These are phyloP conservation scores for Kryptopterus vitreolus DNA, from an alignment of 2,797 vertebrate genomes.

Conservation along the genomic window DNA sequence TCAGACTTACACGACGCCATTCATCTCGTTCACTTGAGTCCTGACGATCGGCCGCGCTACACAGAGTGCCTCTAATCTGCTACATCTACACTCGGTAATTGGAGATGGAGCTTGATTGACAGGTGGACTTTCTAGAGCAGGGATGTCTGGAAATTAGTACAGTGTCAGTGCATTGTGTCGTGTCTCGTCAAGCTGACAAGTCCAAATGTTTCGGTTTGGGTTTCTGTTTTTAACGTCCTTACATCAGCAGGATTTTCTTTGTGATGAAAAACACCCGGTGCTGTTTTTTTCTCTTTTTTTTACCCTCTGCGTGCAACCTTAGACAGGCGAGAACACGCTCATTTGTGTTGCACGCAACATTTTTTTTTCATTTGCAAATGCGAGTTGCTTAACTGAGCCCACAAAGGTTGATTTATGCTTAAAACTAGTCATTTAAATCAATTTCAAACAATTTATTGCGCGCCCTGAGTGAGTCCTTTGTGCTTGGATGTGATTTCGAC, in stretches of 20 bases:
- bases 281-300: neutral
- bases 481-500: neutral
- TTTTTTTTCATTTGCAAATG: neutral
- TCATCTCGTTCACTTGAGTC: slow-evolving; percentile 63
- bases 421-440: neutral
- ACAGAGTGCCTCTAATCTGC: slow-evolving; percentile 38
- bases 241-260: neutral
- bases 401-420: neutral
- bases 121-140: slow-evolving; percentile 43
- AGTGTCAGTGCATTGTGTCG: slow-evolving; percentile 39
- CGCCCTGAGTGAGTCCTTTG: no score
- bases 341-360: neutral
- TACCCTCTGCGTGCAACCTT: neutral
- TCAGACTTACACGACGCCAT: slow-evolving; percentile 67
- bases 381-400: neutral
- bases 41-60: slow-evolving; percentile 47
- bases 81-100: slow-evolving; percentile 55
- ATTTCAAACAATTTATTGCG: neutral
- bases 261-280: neutral
- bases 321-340: neutral
- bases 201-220: neutral
- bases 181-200: slow-evolving; percentile 14
- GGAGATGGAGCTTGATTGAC: slow-evolving; percentile 56
- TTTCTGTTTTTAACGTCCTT: neutral
- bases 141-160: slow-evolving; percentile 5